Conservation (phyloP, 1,140 invertebrate genomes). For the Trichoplusia ni region DNA sequence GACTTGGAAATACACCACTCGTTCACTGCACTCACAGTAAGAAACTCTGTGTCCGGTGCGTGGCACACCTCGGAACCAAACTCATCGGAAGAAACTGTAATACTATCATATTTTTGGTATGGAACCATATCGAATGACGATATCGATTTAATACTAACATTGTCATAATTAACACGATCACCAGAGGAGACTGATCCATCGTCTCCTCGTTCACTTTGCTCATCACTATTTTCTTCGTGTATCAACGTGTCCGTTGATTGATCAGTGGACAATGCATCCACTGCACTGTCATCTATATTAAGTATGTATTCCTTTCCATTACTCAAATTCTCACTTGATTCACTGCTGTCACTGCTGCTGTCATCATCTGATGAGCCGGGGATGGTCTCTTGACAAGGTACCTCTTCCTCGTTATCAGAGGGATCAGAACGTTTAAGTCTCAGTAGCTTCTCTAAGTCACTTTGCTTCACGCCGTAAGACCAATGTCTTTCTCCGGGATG, state of each 20-base stretch:
- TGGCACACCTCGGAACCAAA: conserved; percentile 77
- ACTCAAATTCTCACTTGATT: conserved; percentile 63
- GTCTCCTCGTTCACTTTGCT: conserved; percentile 47
- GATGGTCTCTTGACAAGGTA: conserved; percentile 35
- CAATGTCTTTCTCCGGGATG: conserved; percentile 68
- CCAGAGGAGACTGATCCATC: conserved; percentile 57
- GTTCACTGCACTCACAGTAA: conserved; percentile 79
- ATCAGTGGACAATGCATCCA: conserved; percentile 69
- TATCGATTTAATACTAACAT: conserved; percentile 77
- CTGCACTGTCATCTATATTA: conserved; percentile 66
- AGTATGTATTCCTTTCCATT: conserved; percentile 62
- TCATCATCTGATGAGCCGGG: conserved; percentile 46
- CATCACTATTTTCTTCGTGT: conserved; percentile 73
- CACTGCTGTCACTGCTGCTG: conserved; percentile 59
- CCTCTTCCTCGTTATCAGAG: conserved; percentile 70
- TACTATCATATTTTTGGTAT: conserved; percentile 77
- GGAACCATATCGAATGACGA: conserved; percentile 78
- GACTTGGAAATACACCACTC: conserved; percentile 76
- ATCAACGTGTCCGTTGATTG: conserved; percentile 77
- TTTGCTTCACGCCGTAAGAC: conserved; percentile 76
- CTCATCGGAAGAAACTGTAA: conserved; percentile 77
- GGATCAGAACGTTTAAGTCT: conserved; percentile 69
- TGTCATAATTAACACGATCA: conserved; percentile 74
- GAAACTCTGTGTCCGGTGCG: conserved; percentile 71
- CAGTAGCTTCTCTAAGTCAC: conserved; percentile 72